Evolutionary conservation across 2,888 invertebrate genomes (phyloP).

Genomic region (Lepidocyrtinus sp.): DNA sequence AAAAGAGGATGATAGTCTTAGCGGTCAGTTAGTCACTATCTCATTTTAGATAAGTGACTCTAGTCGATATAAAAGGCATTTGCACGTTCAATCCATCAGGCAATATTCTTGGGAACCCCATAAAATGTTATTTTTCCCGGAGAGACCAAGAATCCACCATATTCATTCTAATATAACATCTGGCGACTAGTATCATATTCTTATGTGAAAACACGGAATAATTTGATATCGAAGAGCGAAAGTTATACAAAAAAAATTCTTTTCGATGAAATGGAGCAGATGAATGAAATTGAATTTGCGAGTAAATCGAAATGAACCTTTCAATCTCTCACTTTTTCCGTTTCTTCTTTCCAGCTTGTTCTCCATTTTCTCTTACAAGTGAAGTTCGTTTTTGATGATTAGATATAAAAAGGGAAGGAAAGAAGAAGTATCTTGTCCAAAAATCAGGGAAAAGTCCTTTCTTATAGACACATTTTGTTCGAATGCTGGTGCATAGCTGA

Average conservation of each 20-base stretch:
- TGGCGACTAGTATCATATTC: no score
- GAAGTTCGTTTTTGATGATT: slow-evolving; percentile 12
- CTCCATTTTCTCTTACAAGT: neutral
- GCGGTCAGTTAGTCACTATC: neutral
- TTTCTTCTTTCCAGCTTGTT: slow-evolving; percentile 27
- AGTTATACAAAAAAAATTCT: no score
- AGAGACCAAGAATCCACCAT: no score
- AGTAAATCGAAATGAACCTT: slow-evolving; percentile 62
- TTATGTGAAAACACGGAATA: no score
- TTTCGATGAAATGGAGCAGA: slow-evolving; percentile 44
- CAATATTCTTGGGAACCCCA: no score
- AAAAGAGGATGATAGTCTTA: no score
- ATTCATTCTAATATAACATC: no score
- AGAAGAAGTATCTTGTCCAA: neutral
- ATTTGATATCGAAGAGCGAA: no score
- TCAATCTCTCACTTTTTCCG: slow-evolving; percentile 50
- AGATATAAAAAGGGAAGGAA: slow-evolving; percentile 6
- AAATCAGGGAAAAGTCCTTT: neutral
- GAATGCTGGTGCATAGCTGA: neutral
- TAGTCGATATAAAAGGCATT: no score
- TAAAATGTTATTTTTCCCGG: no score
- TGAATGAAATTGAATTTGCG: slow-evolving; percentile 63
- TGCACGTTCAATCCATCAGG: no score
- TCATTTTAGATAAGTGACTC: neutral
- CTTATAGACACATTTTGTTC: neutral